phyloP scores from a whole-genome alignment of 2,888 invertebrate genomes.

The Tenthredo distinguenda region DNA sequence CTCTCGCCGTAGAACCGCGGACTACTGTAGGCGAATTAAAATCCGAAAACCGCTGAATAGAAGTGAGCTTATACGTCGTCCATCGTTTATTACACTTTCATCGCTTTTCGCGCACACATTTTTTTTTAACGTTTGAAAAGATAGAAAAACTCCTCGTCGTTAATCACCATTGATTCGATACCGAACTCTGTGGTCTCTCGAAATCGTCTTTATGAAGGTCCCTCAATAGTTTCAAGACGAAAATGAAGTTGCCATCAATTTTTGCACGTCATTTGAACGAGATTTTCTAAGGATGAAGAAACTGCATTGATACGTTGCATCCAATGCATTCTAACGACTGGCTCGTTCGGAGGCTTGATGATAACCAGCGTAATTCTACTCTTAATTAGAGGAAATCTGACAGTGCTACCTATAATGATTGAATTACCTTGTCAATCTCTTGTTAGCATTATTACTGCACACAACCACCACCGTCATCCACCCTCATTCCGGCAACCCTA shows the following conservation, averaged over 20 bases:
- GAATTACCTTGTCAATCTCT: slow-evolving; percentile 50
- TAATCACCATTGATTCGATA: neutral
- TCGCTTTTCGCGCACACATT: neutral
- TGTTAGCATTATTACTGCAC: slow-evolving; percentile 42
- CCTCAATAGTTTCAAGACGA: neutral
- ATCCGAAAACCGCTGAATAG: neutral
- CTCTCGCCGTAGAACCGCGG: neutral
- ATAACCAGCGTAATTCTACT: neutral
- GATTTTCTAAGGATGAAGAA: neutral
- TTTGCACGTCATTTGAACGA: neutral
- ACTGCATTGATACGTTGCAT: neutral
- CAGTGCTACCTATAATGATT: slow-evolving; percentile 33
- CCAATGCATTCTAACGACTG: neutral
- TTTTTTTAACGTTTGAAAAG: neutral
- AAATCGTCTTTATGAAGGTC: neutral
- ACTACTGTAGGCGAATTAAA: neutral
- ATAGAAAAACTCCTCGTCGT: neutral
- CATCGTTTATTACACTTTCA: neutral
- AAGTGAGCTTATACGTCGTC: neutral
- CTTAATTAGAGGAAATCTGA: slow-evolving; percentile 31
- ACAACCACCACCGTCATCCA: neutral
- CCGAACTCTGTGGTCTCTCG: neutral
- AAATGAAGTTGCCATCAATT: neutral
- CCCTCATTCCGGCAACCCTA: neutral
- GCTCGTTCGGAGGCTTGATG: slow-evolving; percentile 3